Evolutionary conservation across 1,140 invertebrate species (phyloP).

Genomic region (Cydia fagiglandana): DNA sequence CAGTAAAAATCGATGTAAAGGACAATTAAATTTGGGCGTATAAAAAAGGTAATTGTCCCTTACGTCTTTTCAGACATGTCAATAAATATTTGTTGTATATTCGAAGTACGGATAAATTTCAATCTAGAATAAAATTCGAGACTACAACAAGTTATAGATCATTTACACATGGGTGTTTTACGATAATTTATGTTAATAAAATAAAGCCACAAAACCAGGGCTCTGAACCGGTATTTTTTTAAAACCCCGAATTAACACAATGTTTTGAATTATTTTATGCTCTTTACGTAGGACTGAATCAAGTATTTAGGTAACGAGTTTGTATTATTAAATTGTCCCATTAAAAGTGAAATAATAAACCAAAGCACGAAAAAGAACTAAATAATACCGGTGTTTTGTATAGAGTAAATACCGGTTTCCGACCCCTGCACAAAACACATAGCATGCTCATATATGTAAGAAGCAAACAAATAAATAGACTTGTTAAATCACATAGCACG

Average conservation of each 20-base stretch:
- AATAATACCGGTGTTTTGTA: too few species aligned
- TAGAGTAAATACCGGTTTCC: too few species aligned
- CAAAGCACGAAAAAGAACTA: too few species aligned
- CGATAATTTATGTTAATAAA: background rate
- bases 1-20: background rate
- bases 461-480: background rate
- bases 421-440: too few species aligned
- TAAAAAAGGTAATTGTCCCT: background rate
- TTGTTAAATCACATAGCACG: background rate
- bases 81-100: background rate
- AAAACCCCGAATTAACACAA: too few species aligned
- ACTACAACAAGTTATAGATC: background rate
- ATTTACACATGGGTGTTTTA: background rate
- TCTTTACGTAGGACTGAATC: too few species aligned
- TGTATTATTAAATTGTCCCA: too few species aligned
- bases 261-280: too few species aligned
- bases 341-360: too few species aligned
- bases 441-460: background rate
- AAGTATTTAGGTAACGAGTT: too few species aligned
- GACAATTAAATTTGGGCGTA: background rate
- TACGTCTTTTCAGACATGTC: background rate
- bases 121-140: background rate
- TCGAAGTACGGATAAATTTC: background rate
- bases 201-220: slow-evolving; percentile 5
- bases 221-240: too few species aligned